These are phyloP conservation scores for Sebastes paucispinis DNA, from an alignment of 2,797 vertebrate species.

Conservation along the genomic window DNA sequence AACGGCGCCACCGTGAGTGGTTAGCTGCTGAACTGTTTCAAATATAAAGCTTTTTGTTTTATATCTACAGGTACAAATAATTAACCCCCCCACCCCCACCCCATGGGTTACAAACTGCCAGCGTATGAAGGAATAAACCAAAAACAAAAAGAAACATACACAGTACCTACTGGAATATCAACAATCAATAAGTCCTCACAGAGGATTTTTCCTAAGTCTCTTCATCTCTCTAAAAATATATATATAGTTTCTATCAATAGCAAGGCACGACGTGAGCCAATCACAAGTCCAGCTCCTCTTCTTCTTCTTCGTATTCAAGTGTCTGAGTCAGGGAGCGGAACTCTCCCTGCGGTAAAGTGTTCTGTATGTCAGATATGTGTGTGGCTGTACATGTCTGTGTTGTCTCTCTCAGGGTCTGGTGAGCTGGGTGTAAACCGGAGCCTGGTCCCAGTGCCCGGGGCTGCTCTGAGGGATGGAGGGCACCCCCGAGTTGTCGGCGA, in stretches of 20 bases:
- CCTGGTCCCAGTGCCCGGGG: slow-evolving; percentile 97
- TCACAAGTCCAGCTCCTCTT: slow-evolving; percentile 68
- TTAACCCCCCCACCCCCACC: slow-evolving; percentile 49
- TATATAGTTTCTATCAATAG: slow-evolving; percentile 81
- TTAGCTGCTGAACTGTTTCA: slow-evolving; percentile 49
- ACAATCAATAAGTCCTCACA: slow-evolving; percentile 98
- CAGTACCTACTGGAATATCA: slow-evolving; percentile 97
- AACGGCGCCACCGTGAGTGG: slow-evolving; percentile 63
- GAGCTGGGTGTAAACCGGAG: slow-evolving; percentile 97
- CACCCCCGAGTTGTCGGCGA: slow-evolving; percentile 90
- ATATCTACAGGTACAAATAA: slow-evolving; percentile 69
- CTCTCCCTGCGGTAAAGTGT: slow-evolving; percentile 59
- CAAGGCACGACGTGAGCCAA: slow-evolving; percentile 84
- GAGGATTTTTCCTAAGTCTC: slow-evolving; percentile 87
- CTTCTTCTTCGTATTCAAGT: slow-evolving; percentile 69
- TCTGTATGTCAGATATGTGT: slow-evolving; percentile 5
- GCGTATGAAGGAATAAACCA: slow-evolving; percentile 80
- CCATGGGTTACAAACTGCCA: slow-evolving; percentile 65
- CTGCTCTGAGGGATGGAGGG: slow-evolving; percentile 93
- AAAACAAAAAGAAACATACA: slow-evolving; percentile 86
- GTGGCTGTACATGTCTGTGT: slow-evolving; percentile 14
- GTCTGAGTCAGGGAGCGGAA: slow-evolving; percentile 65
- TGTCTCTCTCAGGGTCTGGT: slow-evolving; percentile 86
- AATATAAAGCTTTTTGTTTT: slow-evolving; percentile 61
- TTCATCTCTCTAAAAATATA: slow-evolving; percentile 87